Conservation (phyloP, 2,113 vertebrate genomes). For the Hyla sarda region DNA sequence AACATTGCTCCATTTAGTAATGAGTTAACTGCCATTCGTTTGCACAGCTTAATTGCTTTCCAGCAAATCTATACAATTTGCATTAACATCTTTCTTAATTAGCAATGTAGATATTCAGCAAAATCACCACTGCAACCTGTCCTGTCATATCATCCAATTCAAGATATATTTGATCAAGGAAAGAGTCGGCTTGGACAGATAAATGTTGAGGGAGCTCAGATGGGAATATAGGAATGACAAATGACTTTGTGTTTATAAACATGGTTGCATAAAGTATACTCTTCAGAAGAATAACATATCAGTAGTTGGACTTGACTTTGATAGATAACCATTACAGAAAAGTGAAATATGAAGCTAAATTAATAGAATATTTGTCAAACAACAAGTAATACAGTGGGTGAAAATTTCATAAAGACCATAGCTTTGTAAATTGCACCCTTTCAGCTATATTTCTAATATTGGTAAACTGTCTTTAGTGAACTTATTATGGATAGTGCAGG, state of each 20-base stretch:
- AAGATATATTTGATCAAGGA: neutral
- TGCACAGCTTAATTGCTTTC: neutral
- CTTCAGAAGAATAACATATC: neutral
- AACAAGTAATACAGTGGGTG: neutral
- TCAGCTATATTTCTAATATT: neutral
- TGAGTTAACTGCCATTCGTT: neutral
- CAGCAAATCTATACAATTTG: neutral
- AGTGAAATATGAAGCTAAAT: neutral
- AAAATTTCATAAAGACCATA: neutral
- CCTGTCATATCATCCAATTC: neutral
- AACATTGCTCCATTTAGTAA: neutral
- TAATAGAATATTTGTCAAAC: neutral
- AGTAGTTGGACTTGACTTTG: neutral
- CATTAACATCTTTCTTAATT: neutral
- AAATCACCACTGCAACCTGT: neutral
- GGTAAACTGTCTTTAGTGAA: neutral
- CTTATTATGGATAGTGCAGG: neutral
- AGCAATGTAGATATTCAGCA: neutral
- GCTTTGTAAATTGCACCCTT: neutral
- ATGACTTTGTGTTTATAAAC: neutral
- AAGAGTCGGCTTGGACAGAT: neutral
- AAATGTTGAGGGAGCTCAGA: neutral
- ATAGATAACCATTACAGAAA: neutral
- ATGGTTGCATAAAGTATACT: neutral
- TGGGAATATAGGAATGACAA: neutral